These are phyloP conservation scores for Cataglyphis rosenhaueri DNA, from an alignment of 2,888 invertebrate species.

Conservation along the genomic window DNA sequence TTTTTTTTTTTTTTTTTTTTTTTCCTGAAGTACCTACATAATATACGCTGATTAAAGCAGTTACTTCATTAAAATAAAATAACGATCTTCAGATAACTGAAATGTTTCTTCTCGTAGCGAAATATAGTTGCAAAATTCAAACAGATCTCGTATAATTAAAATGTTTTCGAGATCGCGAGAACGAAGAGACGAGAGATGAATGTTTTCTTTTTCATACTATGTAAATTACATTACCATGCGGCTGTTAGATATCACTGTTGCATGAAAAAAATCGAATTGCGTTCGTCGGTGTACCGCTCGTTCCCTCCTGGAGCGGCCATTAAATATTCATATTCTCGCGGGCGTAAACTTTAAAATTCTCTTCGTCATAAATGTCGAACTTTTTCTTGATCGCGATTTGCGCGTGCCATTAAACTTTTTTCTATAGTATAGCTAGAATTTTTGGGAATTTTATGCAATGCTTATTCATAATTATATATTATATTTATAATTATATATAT, in stretches of 20 bases:
- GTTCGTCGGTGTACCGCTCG: constrained; percentile 44
- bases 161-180: constrained; percentile 3
- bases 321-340: constrained; percentile 73
- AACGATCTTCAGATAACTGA: constrained; percentile 9
- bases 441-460: neutral
- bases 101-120: constrained; percentile 9
- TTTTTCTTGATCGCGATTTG: constrained; percentile 57
- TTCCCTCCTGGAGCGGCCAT: constrained; percentile 57
- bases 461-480: neutral
- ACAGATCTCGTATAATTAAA: constrained; percentile 47
- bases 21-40: neutral
- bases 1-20: neutral
- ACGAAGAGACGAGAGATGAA: neutral
- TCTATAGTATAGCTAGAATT: constrained; percentile 28
- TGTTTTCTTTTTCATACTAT: constrained; percentile 50
- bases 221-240: constrained; percentile 54
- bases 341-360: constrained; percentile 70
- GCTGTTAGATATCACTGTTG: constrained; percentile 51
- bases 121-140: constrained; percentile 15
- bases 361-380: constrained; percentile 69
- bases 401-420: constrained; percentile 48
- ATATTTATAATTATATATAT: too few relatives aligned
- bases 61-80: neutral
- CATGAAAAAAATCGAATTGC: constrained; percentile 64
- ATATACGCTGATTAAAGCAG: neutral